Base-by-base conservation (phyloP, 1,140 invertebrate genomes). In the Aphelinus atriplicis region DNA sequence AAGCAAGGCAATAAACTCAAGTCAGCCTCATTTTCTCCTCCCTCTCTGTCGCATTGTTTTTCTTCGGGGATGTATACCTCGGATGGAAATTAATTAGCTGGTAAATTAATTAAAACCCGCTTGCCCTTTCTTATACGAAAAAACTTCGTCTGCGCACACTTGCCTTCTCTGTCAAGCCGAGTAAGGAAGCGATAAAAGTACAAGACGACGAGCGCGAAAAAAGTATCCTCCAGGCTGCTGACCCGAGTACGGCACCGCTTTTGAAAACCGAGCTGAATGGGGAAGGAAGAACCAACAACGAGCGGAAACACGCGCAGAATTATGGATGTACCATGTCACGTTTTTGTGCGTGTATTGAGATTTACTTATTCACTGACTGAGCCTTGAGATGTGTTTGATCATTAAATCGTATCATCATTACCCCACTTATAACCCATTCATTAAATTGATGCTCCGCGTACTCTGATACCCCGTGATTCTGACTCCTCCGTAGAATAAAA, bases 1-100 rank as follows among this genome's bases (percentile, higher is more conserved):
- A 74, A 74, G 72, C 45, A 62, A 68, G 58, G 65, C 48, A 68
- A 74, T 68, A 74, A 68, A 74, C 72, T 68, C 45, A 63, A 68
- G 43, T 56, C 56, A 51, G 50, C 46, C 57, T 61, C 57, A 73
- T 64, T 68, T 75, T 75, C 45, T 53, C 42, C 42, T 73, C 47
- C 46, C 42, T 43, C 62, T 10, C 46, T 45, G 26, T 60, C 46
- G 46, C 63, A 67, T 60, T 67, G 42, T 60, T 67, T 67, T 62
- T 67, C 55, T 46, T 42, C 9, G 1, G 10, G 7, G 4, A 53
- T 9, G 51, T 53, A 53, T 9, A 9, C 51, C 4, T 53, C 51
- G 9, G 9, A 53, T 6, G 1, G 46, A 73, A 73, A 73, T 73
- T 73, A 75, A 75, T 75, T 69, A 75, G 55, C 60, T 70, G 55